These are phyloP conservation scores for Galagoides demidoff DNA, from an alignment of 2,797 vertebrate genomes.

Conservation along the genomic window DNA sequence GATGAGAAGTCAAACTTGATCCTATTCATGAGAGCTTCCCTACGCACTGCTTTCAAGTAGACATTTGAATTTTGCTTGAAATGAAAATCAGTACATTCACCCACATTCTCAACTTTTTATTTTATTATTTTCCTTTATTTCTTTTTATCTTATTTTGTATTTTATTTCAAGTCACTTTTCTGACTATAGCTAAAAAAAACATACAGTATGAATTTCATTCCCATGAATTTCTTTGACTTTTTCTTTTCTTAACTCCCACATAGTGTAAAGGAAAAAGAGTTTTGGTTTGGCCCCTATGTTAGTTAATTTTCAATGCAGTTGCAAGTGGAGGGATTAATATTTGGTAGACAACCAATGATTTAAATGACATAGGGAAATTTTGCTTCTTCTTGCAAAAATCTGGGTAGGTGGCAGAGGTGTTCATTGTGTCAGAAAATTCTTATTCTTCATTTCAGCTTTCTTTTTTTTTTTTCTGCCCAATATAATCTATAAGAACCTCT, in stretches of 20 bases:
- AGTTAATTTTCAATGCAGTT: not conserved
- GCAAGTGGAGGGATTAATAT: not conserved
- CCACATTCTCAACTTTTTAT: not conserved
- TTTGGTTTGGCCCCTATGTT: not conserved
- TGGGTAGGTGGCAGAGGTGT: not conserved
- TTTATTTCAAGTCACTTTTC: not conserved
- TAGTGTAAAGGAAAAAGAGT: not conserved
- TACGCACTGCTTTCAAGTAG: not conserved
- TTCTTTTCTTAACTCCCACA: not conserved
- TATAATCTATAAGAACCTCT: not conserved
- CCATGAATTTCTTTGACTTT: not conserved
- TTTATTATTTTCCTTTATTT: not conserved
- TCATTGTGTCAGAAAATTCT: not conserved
- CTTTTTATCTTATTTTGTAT: not conserved
- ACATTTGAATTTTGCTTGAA: not conserved
- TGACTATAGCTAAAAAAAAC: not conserved
- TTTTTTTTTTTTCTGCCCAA: not conserved
- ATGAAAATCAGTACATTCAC: not conserved
- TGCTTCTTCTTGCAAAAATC: not conserved
- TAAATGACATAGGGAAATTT: not conserved
- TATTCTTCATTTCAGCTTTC: not conserved
- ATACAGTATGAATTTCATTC: conserved; percentile 17
- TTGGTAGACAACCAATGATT: not conserved
- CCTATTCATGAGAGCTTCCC: not conserved
- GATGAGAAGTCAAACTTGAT: not conserved